Evolutionary conservation across 2,113 vertebrate species (phyloP).

Genomic region (Myotis lucifugus): DNA sequence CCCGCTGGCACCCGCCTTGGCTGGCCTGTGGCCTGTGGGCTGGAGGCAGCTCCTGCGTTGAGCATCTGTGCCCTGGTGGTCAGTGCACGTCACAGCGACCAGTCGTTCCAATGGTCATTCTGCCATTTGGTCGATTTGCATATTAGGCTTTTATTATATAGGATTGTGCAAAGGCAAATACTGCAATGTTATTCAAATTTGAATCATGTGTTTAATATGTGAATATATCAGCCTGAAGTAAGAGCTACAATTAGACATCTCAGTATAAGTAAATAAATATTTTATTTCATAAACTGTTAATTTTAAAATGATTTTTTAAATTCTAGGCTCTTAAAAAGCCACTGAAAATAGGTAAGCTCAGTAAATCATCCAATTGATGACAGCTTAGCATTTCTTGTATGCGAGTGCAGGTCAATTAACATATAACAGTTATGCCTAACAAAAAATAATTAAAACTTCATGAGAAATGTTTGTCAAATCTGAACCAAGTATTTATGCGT

Average conservation of each 20-base stretch:
- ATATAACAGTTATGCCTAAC: neutral
- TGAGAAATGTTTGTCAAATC: slow-evolving; percentile 15
- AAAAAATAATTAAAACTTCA: neutral
- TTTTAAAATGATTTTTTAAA: slow-evolving; percentile 22
- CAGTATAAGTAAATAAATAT: neutral
- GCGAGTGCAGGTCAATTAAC: neutral
- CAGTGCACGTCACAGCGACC: too few species aligned
- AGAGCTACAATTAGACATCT: neutral
- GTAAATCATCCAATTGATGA: neutral
- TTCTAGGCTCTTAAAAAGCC: neutral
- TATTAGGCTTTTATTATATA: too few species aligned
- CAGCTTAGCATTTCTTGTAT: neutral
- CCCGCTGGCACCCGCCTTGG: too few species aligned
- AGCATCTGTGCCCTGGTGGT: too few species aligned
- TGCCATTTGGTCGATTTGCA: too few species aligned
- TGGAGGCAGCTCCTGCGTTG: too few species aligned
- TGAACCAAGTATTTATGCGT: neutral
- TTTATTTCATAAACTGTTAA: neutral
- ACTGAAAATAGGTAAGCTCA: slow-evolving; percentile 14
- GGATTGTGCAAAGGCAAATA: neutral
- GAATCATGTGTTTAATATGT: neutral
- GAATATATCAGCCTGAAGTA: neutral
- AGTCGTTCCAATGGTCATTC: too few species aligned
- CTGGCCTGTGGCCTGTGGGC: too few species aligned
- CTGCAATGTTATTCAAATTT: neutral